Base-by-base conservation (phyloP, 2,113 vertebrate species). In the Thamnaconus septentrionalis region DNA sequence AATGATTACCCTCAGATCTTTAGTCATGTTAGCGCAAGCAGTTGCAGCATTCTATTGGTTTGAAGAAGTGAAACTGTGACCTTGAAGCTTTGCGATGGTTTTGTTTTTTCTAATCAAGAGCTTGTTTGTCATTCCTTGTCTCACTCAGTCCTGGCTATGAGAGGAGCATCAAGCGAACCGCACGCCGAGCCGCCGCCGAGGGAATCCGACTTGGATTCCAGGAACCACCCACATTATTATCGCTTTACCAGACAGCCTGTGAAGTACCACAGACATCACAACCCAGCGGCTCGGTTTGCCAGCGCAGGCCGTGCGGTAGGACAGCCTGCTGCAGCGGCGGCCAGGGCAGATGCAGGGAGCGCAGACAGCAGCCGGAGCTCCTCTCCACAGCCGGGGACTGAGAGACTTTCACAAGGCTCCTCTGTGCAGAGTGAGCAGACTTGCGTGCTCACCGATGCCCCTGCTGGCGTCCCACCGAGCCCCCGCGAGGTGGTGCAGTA, bases 191-290 rank as follows among this genome's bases (percentile, higher is more conserved):
- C 42, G 3, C 41, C 42, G 3, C 41, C 54, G 4, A 61, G 57
- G 0, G 78, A 62, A 3, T 63, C 56, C 0, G 83, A 89, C 7
- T 41, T 50, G 0, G 53, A 64, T 4, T 54, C 77, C 5, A 85
- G 72, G n/a, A 70, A 83, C 5, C 91, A 93, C 43, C 78, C 90
- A 40, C 82, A 87, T 3, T 78, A 87, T 3, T 78, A 87, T 59
- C 91, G 91, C 69, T 94, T 95, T 85, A 93, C 90, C 84, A 92
- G 93, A 18, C 93, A 93, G 71, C 93, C 93, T 0, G 90, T 92
- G 31, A 95, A 93, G 73, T 93, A 94, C 49, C 49, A 90, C 11
- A 88, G 92, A 2, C 85, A 61, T 80, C 83, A 48, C 39, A 78
- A 73, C 53, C 47, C 67, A 3, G 87, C 83, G 59, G 3, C 64